Conservation (phyloP, 2,888 invertebrate genomes). For the Calameuta filiformis region DNA sequence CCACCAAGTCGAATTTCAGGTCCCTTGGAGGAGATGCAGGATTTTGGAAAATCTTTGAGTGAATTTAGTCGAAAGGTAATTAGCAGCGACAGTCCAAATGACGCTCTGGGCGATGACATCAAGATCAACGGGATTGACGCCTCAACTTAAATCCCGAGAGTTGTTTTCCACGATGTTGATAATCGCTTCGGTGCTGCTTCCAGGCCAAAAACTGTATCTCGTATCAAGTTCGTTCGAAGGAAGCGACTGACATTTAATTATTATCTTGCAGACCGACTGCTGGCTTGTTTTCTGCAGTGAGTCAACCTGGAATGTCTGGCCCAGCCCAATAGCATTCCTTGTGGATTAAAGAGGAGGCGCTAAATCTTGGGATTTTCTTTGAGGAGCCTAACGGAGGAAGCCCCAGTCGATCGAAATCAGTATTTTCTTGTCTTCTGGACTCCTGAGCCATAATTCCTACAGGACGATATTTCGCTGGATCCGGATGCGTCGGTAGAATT, state of each 20-base stretch:
- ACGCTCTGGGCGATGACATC: neutral
- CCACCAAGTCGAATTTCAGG: neutral
- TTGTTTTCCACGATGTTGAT: neutral
- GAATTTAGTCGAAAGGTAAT: neutral
- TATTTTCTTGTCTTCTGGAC: neutral
- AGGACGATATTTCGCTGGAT: too few relatives aligned
- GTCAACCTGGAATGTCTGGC: constrained; percentile 12
- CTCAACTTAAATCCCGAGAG: neutral
- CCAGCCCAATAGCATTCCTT: constrained; percentile 7
- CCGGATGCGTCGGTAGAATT: neutral
- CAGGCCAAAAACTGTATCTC: neutral
- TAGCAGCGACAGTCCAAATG: neutral
- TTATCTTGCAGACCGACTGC: neutral
- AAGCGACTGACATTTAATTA: neutral
- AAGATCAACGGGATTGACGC: neutral
- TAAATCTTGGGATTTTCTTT: neutral
- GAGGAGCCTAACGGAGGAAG: neutral
- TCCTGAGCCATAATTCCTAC: too few relatives aligned
- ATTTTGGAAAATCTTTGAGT: too few relatives aligned
- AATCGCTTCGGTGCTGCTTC: neutral
- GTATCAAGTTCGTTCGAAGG: neutral
- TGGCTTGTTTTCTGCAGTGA: constrained; percentile 17
- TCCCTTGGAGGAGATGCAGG: neutral
- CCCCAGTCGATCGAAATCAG: neutral
- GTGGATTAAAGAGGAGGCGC: neutral